These are phyloP conservation scores for Aptenodytes patagonicus DNA, from an alignment of 2,113 vertebrate species.

Conservation along the genomic window DNA sequence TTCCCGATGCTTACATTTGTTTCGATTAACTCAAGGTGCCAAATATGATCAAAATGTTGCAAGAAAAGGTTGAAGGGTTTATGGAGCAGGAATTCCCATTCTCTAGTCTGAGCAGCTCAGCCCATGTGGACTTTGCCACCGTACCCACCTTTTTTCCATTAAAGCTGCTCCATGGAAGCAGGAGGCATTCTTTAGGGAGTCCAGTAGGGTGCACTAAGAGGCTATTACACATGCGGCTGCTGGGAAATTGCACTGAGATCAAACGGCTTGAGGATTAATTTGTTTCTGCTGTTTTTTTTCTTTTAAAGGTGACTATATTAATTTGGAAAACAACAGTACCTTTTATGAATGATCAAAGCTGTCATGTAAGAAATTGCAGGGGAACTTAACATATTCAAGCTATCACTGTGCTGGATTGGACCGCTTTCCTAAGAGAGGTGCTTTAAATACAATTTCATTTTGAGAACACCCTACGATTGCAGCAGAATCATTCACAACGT, in stretches of 20 bases:
- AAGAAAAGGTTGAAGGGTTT: background rate
- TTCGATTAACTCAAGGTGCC: background rate
- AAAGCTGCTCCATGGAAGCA: background rate
- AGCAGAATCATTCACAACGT: background rate
- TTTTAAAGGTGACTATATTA: background rate
- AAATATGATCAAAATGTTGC: background rate
- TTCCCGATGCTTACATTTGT: background rate
- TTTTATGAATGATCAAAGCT: slow-evolving; percentile 37
- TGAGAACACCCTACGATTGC: background rate
- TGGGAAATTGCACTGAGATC: background rate
- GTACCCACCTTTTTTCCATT: background rate
- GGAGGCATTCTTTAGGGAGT: background rate
- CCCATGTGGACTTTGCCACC: background rate
- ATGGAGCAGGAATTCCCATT: background rate
- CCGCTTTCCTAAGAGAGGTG: background rate
- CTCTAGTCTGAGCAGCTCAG: background rate
- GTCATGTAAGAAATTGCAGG: slow-evolving; percentile 9
- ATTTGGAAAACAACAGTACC: background rate
- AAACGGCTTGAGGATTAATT: background rate
- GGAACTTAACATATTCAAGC: background rate
- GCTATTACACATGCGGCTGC: background rate
- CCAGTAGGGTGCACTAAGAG: slow-evolving; percentile 60
- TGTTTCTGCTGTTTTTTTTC: background rate
- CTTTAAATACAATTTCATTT: background rate
- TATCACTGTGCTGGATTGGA: background rate